These are phyloP conservation scores for Cotesia glomerata DNA, from an alignment of 1,140 invertebrate genomes.

Conservation along the genomic window DNA sequence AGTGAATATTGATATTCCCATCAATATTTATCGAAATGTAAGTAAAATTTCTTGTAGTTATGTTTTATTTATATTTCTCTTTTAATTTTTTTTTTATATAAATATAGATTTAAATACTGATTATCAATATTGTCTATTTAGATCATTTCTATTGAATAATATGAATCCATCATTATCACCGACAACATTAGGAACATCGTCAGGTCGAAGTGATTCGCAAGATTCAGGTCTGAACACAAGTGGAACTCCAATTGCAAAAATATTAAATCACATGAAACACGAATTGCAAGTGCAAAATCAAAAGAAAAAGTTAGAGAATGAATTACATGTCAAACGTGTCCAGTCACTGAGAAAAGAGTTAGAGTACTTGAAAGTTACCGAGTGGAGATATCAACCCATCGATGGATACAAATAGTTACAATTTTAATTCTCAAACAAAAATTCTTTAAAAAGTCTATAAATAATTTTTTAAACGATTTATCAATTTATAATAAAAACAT, in stretches of 20 bases:
- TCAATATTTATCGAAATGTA: no score
- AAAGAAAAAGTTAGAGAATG: slow-evolving; percentile 51
- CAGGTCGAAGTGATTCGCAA: slow-evolving; percentile 53
- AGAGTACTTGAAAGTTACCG: slow-evolving; percentile 71
- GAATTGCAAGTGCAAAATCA: slow-evolving; percentile 56
- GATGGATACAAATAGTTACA: slow-evolving; percentile 46
- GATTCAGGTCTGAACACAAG: slow-evolving; percentile 51
- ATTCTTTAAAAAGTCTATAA: background rate
- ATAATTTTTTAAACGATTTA: background rate
- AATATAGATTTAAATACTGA: no score
- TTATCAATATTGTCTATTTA: background rate
- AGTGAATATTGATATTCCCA: no score
- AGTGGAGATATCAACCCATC: slow-evolving; percentile 72
- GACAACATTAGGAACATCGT: slow-evolving; percentile 48
- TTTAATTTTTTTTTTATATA: background rate
- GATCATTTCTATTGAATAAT: slow-evolving; percentile 30
- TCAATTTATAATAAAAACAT: slow-evolving; percentile 30
- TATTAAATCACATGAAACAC: slow-evolving; percentile 56
- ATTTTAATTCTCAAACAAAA: background rate
- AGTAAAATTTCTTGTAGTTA: no score
- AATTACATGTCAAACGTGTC: slow-evolving; percentile 69
- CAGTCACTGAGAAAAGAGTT: slow-evolving; percentile 71
- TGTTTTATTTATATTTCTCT: slow-evolving; percentile 2
- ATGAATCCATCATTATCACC: slow-evolving; percentile 57
- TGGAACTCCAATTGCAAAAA: slow-evolving; percentile 48